Percentiles rank a stretch among this genome's conserved stretches.
Evolutionary conservation across 2,113 vertebrate genomes (phyloP).

Genomic region (Catagonus wagneri): DNA sequence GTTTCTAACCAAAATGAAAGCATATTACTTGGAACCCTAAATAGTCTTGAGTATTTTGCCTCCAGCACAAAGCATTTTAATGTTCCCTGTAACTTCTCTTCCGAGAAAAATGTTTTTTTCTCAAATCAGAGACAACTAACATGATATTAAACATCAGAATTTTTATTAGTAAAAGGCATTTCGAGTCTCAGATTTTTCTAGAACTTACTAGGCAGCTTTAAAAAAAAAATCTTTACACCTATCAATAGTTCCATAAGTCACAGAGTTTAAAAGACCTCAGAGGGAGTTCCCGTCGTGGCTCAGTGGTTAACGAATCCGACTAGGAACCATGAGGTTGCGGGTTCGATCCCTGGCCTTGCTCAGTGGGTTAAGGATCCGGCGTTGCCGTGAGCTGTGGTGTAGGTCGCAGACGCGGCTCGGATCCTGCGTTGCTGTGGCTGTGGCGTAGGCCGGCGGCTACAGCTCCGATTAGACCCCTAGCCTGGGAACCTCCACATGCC

Average conservation of each 20-base stretch:
- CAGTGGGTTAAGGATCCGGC: too few relatives aligned
- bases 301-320: too few relatives aligned
- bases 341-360: too few relatives aligned
- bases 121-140: slow-evolving; percentile 50
- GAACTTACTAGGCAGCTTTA: background rate
- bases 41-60: slow-evolving; percentile 19
- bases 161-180: slow-evolving; percentile 47
- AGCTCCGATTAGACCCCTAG: too few relatives aligned
- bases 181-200: slow-evolving; percentile 22
- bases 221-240: slow-evolving; percentile 33
- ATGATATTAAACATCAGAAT: slow-evolving; percentile 52
- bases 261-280: slow-evolving; percentile 13
- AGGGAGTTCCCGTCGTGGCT: too few relatives aligned
- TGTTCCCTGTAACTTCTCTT: slow-evolving; percentile 33
- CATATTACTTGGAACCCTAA: background rate
- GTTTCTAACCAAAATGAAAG: slow-evolving; percentile 53
- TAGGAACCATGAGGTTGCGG: too few relatives aligned
- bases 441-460: too few relatives aligned
- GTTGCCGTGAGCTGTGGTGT: too few relatives aligned
- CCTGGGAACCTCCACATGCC: too few relatives aligned
- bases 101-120: slow-evolving; percentile 52
- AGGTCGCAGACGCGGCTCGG: too few relatives aligned
- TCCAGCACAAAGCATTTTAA: slow-evolving; percentile 46
- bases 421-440: too few relatives aligned
- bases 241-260: slow-evolving; percentile 6